Percentiles rank a stretch among this genome's conserved stretches.
Evolutionary conservation across 2,888 invertebrate genomes (phyloP).

Genomic region (Athalia rosae): DNA sequence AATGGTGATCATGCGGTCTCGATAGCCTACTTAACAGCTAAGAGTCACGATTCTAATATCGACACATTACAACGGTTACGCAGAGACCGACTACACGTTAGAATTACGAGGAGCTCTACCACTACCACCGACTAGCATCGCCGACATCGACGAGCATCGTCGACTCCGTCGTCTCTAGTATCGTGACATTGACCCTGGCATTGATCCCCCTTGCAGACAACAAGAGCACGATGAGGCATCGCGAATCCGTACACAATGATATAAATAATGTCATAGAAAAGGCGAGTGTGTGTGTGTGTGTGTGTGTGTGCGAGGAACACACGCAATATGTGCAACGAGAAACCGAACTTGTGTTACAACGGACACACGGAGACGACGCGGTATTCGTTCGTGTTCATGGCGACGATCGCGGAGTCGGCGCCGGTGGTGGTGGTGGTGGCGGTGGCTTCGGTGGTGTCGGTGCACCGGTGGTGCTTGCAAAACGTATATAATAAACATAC

Average conservation of each 20-base stretch:
- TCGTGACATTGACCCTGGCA: constrained; percentile 71
- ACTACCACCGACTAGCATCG: neutral
- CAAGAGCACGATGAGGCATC: constrained; percentile 36
- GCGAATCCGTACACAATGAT: constrained; percentile 10
- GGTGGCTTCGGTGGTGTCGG: neutral
- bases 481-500: too few relatives aligned
- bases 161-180: constrained; percentile 8
- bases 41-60: too few relatives aligned
- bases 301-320: too few relatives aligned
- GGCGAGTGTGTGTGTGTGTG: too few relatives aligned
- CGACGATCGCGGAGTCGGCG: constrained; percentile 10
- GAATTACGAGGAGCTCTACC: constrained; percentile 2
- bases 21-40: too few relatives aligned
- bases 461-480: neutral
- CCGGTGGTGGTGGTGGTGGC: neutral
- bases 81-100: too few relatives aligned
- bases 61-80: too few relatives aligned
- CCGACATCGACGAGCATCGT: neutral
- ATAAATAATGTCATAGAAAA: neutral
- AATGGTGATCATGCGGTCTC: too few relatives aligned
- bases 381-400: too few relatives aligned
- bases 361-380: too few relatives aligned
- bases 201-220: constrained; percentile 59
- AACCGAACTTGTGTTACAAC: too few relatives aligned
- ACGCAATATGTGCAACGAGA: too few relatives aligned